phyloP scores from a whole-genome alignment of 1,140 invertebrate genomes.

The Delia radicum region DNA sequence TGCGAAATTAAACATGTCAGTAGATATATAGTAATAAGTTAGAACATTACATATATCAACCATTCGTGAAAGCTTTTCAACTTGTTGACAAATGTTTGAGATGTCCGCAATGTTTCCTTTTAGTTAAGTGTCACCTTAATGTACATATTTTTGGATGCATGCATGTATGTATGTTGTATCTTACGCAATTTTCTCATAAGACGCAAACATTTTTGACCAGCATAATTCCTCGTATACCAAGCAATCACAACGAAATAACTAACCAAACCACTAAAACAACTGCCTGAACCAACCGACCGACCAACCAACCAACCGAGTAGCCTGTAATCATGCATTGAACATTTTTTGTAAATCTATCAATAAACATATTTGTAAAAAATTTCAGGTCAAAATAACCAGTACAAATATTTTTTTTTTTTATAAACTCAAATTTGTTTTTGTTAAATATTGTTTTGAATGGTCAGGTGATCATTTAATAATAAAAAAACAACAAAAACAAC shows the following conservation, averaged over 20 bases:
- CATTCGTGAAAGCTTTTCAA: too few species aligned
- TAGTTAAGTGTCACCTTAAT: too few species aligned
- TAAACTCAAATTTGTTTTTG: background rate
- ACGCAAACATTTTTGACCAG: background rate
- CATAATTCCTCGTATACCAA: conserved; percentile 11
- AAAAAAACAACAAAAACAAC: background rate
- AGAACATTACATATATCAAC: too few species aligned
- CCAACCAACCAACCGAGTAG: background rate
- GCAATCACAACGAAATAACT: background rate
- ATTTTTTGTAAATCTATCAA: conserved; percentile 9
- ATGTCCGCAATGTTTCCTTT: too few species aligned
- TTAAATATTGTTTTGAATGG: background rate
- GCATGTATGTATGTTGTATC: background rate
- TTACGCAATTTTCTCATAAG: conserved; percentile 13
- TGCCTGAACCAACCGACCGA: background rate
- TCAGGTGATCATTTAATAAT: conserved; percentile 13
- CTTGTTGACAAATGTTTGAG: too few species aligned
- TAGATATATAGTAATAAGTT: too few species aligned
- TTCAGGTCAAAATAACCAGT: conserved; percentile 20
- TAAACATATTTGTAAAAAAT: conserved; percentile 11
- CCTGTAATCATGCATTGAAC: background rate
- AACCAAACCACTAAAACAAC: background rate
- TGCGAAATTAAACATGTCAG: too few species aligned
- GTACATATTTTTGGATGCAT: background rate
- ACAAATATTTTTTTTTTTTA: background rate